These are phyloP conservation scores for Diadromus collaris DNA, from an alignment of 2,888 invertebrate species.

Conservation along the genomic window DNA sequence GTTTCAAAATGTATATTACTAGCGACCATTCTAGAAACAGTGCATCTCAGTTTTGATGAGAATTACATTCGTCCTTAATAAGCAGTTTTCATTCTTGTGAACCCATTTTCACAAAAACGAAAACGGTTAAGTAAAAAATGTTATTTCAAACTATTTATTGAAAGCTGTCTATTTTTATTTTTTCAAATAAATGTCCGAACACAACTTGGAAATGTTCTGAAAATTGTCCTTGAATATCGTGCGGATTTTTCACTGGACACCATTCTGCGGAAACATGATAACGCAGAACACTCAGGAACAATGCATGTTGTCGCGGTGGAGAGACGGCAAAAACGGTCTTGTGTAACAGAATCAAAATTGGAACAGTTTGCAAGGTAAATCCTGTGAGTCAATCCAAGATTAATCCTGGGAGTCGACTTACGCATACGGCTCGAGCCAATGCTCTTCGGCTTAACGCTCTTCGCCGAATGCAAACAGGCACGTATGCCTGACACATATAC, in stretches of 20 bases:
- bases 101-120: too few species aligned
- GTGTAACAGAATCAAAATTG: conserved; percentile 61
- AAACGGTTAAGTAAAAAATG: too few species aligned
- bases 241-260: too few species aligned
- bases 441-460: conserved; percentile 61
- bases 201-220: too few species aligned
- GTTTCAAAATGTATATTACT: too few species aligned
- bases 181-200: too few species aligned
- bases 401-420: conserved; percentile 60
- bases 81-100: neutral
- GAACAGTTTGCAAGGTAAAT: conserved; percentile 74
- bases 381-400: conserved; percentile 72
- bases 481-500: neutral
- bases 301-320: neutral
- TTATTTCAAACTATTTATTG: too few species aligned
- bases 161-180: too few species aligned
- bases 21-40: too few species aligned
- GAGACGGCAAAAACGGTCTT: neutral
- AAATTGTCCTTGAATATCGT: too few species aligned
- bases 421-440: conserved; percentile 50
- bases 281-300: neutral
- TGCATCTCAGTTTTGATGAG: too few species aligned
- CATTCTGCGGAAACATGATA: neutral
- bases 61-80: too few species aligned
- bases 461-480: conserved; percentile 68